Percentiles rank a stretch among this genome's conserved stretches.
Evolutionary conservation across 2,888 invertebrate genomes (phyloP).

Genomic region (Micropterix aruncella): DNA sequence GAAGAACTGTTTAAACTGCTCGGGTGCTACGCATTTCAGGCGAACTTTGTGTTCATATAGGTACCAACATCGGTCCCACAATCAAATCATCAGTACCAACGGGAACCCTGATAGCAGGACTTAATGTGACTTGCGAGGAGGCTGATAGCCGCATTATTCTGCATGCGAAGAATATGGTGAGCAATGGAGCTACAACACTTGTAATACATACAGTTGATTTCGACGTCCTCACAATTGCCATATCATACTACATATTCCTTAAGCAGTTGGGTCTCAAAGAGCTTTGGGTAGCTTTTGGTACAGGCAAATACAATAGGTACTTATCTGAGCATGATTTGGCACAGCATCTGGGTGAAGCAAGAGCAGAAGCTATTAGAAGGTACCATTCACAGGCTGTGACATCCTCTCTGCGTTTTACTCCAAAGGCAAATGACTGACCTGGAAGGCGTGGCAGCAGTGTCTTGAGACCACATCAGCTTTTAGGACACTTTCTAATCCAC

Average conservation of each 20-base stretch:
- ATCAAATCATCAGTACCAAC: not conserved
- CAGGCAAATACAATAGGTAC: constrained; percentile 5
- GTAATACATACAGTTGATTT: constrained; percentile 8
- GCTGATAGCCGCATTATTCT: too few relatives aligned
- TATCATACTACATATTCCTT: constrained; percentile 6
- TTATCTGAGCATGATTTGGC: constrained; percentile 7
- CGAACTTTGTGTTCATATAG: constrained; percentile 1
- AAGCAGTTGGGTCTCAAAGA: constrained; percentile 7
- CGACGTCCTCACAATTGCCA: constrained; percentile 7
- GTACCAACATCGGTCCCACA: too few relatives aligned
- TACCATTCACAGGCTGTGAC: constrained; percentile 5
- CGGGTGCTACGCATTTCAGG: constrained; percentile 1
- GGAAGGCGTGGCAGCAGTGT: too few relatives aligned
- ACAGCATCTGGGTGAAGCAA: constrained; percentile 7
- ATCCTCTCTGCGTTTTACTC: constrained; percentile 1
- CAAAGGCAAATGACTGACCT: constrained; percentile 1
- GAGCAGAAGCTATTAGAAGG: constrained; percentile 7
- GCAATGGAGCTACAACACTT: constrained; percentile 8
- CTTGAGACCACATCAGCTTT: too few relatives aligned
- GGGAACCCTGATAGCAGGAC: constrained; percentile 2
- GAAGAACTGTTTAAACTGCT: not conserved
- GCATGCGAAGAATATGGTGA: constrained; percentile 7
- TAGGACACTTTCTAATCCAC: not conserved
- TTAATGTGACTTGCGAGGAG: not conserved
- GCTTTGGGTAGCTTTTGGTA: constrained; percentile 6